phyloP scores from a whole-genome alignment of 2,113 vertebrate species.

The Oncorhynchus kisutch region DNA sequence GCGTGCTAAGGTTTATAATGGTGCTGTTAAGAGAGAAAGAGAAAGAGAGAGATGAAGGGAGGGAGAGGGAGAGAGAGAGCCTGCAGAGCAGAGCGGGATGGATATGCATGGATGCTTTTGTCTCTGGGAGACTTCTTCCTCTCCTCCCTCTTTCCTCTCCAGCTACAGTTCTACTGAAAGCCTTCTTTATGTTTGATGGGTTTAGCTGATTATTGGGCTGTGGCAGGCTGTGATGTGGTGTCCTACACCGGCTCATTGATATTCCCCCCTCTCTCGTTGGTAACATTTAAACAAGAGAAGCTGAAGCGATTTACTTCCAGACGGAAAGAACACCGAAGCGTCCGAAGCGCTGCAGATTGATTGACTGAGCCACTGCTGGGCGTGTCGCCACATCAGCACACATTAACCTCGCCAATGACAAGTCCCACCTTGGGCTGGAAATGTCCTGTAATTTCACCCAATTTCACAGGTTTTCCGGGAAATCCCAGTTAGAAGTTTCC shows the following conservation, averaged over 20 bases:
- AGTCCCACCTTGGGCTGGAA: too few species aligned
- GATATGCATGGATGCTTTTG: too few species aligned
- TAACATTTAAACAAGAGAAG: slow-evolving; percentile 56
- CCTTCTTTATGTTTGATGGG: slow-evolving; percentile 19
- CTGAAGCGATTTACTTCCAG: slow-evolving; percentile 61
- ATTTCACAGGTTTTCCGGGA: slow-evolving; percentile 1
- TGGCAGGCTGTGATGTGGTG: slow-evolving; percentile 46
- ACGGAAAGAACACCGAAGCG: slow-evolving; percentile 33
- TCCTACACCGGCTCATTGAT: slow-evolving; percentile 26
- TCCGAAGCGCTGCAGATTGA: slow-evolving; percentile 35
- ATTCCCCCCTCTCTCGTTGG: slow-evolving; percentile 20
- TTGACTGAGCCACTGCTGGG: slow-evolving; percentile 36
- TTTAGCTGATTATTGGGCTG: slow-evolving; percentile 30
- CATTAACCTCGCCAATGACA: background rate
- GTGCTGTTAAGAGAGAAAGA: slow-evolving; percentile 18
- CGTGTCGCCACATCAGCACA: slow-evolving; percentile 30
- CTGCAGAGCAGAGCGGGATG: slow-evolving; percentile 33
- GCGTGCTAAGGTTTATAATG: slow-evolving; percentile 46
- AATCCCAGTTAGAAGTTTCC: background rate
- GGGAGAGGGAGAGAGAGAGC: slow-evolving; percentile 28
- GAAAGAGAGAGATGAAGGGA: background rate
- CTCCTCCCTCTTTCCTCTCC: background rate
- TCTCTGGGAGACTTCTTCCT: slow-evolving; percentile 18
- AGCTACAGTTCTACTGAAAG: slow-evolving; percentile 27
- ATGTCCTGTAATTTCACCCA: too few species aligned